These are phyloP conservation scores for Actinostola sp. DNA, from an alignment of 92 coral and sea anemone species.

Conservation along the genomic window DNA sequence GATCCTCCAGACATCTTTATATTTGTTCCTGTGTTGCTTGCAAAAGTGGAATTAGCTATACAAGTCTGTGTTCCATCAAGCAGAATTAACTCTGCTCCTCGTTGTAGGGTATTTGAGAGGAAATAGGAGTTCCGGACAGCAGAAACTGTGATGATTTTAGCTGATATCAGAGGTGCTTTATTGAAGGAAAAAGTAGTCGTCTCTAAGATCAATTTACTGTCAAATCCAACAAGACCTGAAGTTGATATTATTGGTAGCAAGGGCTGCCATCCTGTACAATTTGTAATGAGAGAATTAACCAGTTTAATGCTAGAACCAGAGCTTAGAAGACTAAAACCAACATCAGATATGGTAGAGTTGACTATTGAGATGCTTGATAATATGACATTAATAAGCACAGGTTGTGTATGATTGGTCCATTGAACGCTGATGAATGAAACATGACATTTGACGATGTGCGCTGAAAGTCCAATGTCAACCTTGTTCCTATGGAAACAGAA, in stretches of 20 bases:
- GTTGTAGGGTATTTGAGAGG: constrained; percentile 10
- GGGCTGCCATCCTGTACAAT: constrained; percentile 38
- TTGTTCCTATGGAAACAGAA: neutral
- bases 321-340: constrained; percentile 37
- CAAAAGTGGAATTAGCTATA: constrained; percentile 20
- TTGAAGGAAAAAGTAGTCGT: constrained; percentile 17
- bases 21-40: constrained; percentile 38
- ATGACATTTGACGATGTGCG: constrained; percentile 40
- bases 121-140: constrained; percentile 14
- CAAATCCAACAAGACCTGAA: constrained; percentile 29
- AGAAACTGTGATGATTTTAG: constrained; percentile 2
- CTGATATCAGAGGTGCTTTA: constrained; percentile 28
- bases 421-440: constrained; percentile 25
- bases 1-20: constrained; percentile 16
- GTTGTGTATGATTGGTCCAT: constrained; percentile 29
- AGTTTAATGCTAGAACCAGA: constrained; percentile 45
- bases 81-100: constrained; percentile 6
- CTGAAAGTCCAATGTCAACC: constrained; percentile 38
- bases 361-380: constrained; percentile 30
- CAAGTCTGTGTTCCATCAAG: constrained; percentile 19
- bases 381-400: constrained; percentile 30
- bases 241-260: constrained; percentile 35
- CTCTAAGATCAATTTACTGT: constrained; percentile 5
- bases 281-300: neutral
- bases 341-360: constrained; percentile 19